Conservation (phyloP, 2,888 invertebrate genomes). For the Cataglyphis livida region DNA sequence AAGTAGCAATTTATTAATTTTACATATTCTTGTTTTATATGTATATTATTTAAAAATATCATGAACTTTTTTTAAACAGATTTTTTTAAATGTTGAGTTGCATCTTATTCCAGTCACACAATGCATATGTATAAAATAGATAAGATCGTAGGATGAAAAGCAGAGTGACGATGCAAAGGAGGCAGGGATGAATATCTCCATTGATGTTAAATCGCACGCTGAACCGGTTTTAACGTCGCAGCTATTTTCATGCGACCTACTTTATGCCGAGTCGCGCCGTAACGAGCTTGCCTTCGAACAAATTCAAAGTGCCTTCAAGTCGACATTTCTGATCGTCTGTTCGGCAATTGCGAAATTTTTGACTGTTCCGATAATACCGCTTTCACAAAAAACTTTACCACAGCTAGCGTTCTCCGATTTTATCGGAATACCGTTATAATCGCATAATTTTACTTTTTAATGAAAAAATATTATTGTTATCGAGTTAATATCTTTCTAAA, state of each 20-base stretch:
- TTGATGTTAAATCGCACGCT: slow-evolving; percentile 79
- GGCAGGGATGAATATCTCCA: slow-evolving; percentile 57
- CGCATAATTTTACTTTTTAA: not conserved
- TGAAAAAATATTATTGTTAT: not conserved
- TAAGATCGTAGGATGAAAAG: slow-evolving; percentile 1
- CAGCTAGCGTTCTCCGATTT: not conserved
- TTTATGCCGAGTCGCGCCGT: slow-evolving; percentile 72
- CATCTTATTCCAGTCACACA: not conserved
- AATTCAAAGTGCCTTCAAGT: slow-evolving; percentile 76
- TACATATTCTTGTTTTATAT: not conserved
- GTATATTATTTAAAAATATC: not conserved
- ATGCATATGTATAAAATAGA: not conserved
- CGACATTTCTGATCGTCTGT: slow-evolving; percentile 48
- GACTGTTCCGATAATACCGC: slow-evolving; percentile 38
- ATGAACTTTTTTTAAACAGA: not conserved
- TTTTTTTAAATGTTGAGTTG: not conserved
- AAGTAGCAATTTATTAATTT: not conserved
- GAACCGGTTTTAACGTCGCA: slow-evolving; percentile 73
- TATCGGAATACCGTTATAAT: not conserved
- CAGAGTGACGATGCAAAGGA: slow-evolving; percentile 13
- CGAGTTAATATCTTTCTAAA: not conserved
- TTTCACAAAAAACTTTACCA: slow-evolving; percentile 9
- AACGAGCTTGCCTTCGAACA: slow-evolving; percentile 81
- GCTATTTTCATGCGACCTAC: slow-evolving; percentile 81
- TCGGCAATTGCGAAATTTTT: slow-evolving; percentile 57